Evolutionary conservation across 2,797 vertebrate genomes (phyloP), one percentile per base, ranked within the genome.

Genomic region (Cottoperca gobio): DNA sequence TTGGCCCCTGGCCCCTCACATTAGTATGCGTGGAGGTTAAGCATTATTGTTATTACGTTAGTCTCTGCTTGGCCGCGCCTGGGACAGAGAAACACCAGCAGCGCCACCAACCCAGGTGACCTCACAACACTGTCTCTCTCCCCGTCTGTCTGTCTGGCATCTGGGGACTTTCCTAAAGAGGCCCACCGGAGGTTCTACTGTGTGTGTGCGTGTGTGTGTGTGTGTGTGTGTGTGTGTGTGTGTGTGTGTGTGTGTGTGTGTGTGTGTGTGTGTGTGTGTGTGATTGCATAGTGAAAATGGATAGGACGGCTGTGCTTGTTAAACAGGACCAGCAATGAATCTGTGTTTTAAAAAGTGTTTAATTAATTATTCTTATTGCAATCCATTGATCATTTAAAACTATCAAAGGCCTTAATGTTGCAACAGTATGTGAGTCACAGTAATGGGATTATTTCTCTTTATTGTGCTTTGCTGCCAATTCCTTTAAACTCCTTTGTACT

Each of bases 91-190:
- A 82, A 84, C 73, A 73, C 57, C 79, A 86, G 81, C 86, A 86
- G 74, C 61, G 81, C 84, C 85, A 84, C 79, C 81, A 85, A 84
- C 76, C 75, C 86, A 90, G 89, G 84, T 93, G 90, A 94, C 88
- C 87, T 91, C 76, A 89, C 84, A 81, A 65, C 79, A 76, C 81
- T 72, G 83, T 77, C 82, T 86, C 78, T 80, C 84, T 76, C 79
- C 72, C 70, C 24, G 82, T 83, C 88, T 91, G 84, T 90, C 86
- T 87, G 91, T 91, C 89, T 88, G 92, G 90, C 85, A 91, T 92
- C 85, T 89, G 82, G 91, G 88, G 89, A 93, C 88, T 92, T 93
- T 93, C 85, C 89, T 90, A 77, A 82, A 90, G 89, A 90, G 82
- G 88, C 86, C 85, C 87, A 85, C 78, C 78, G 81, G 84, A 90